These are phyloP conservation scores for Tetrapedia diversipes DNA, from an alignment of 2,888 invertebrate genomes.

Conservation along the genomic window DNA sequence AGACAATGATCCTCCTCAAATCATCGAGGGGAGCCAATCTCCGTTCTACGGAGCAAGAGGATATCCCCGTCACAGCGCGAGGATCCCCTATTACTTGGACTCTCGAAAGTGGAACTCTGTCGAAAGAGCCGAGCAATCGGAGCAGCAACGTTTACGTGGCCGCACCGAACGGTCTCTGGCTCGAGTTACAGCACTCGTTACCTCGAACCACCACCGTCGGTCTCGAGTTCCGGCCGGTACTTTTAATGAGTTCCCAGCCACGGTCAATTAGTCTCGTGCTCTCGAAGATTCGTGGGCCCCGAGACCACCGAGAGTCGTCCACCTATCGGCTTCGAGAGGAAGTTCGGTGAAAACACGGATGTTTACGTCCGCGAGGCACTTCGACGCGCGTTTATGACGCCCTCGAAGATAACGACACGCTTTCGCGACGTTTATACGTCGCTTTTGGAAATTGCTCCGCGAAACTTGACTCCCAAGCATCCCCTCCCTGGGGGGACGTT, in stretches of 20 bases:
- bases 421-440: constrained; percentile 30
- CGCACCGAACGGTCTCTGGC: constrained; percentile 60
- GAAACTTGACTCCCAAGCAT: not conserved
- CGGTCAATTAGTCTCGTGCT: constrained; percentile 75
- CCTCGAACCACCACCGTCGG: constrained; percentile 66
- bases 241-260: constrained; percentile 76
- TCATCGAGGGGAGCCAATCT: constrained; percentile 10
- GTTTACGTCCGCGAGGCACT: constrained; percentile 18
- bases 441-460: constrained; percentile 39
- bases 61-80: not conserved
- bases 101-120: constrained; percentile 46
- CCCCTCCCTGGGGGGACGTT: constrained; percentile 10
- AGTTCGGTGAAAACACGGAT: not conserved
- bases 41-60: not conserved
- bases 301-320: constrained; percentile 8
- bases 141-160: constrained; percentile 53
- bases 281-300: constrained; percentile 40
- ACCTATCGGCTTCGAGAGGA: not conserved
- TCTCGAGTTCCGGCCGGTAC: constrained; percentile 73
- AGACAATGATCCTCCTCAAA: constrained; percentile 20
- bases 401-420: not conserved
- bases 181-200: constrained; percentile 76
- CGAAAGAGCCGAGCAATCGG: constrained; percentile 28
- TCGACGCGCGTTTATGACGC: constrained; percentile 23
- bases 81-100: constrained; percentile 35